Base-by-base conservation (phyloP, 2,888 invertebrate species). In the Thyatira batis region DNA sequence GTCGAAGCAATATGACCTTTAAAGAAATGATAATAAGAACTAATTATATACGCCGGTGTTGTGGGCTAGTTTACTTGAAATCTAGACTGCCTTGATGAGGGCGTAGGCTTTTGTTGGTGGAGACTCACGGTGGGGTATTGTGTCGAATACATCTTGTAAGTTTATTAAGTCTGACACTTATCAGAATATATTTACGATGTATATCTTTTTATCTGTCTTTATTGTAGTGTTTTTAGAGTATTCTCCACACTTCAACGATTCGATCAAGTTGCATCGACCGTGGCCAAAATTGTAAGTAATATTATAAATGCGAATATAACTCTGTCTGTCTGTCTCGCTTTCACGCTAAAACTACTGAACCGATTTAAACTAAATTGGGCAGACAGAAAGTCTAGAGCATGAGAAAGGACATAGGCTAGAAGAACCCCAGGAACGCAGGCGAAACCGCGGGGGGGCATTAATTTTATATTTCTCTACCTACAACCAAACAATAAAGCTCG, bases 51-150 rank as follows among this genome's bases (percentile, higher is more conserved):
- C 55, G 54, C 49, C 54, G 10, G 54, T 44, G 62, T 39, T 25
- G 43, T 48, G 49, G 46, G 52, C 51, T 65, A 51, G 54, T 55
- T 61, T 53, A 59, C 64, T 65, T 59, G 60, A 66, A 61, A 80
- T 73, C 87, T 77, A 61, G 89, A 76, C 82, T 80, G 60, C 89
- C 89, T 89, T 89, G 89, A 63, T 52, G 75, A 88, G 89, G 87
- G 89, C 89, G 89, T 89, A 85, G 84, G 84, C 84, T 84, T 73
- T 78, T 60, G 49, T 49, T 25, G 51, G 43, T 66, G 53, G 49
- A 20, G 58, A 67, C 55, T 73, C 53, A 79, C 68, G 54, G 67
- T 0, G 0, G 3, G 2, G 8, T 10, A 65, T 44, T 30, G 10
- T 20, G 33, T 43, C 33, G 25, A 59, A 25, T 67, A 54, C 51